These are phyloP conservation scores for Melanogrammus aeglefinus DNA, from an alignment of 2,797 vertebrate species.

Conservation along the genomic window DNA sequence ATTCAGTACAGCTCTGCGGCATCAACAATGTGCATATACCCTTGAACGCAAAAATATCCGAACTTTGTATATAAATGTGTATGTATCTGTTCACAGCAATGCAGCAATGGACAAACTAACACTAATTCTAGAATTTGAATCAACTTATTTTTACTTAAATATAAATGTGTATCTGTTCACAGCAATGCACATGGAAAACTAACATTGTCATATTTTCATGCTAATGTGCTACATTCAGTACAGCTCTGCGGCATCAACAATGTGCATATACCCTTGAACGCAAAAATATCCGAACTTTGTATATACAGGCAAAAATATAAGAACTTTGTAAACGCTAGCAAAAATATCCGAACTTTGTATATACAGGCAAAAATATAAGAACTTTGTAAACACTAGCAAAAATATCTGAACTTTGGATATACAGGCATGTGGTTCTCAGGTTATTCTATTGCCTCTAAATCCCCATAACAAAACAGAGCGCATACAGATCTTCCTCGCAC, in stretches of 20 bases:
- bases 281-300: too few relatives aligned
- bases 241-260: slow-evolving; percentile 29
- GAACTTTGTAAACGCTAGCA: too few relatives aligned
- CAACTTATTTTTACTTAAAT: background rate
- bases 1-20: slow-evolving; percentile 34
- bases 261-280: slow-evolving; percentile 2
- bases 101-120: too few relatives aligned
- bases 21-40: slow-evolving; percentile 8
- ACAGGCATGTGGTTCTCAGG: slow-evolving; percentile 21
- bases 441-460: slow-evolving; percentile 51
- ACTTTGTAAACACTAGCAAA: slow-evolving; percentile 5
- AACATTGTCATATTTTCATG: background rate
- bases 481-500: slow-evolving; percentile 29
- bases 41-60: too few relatives aligned
- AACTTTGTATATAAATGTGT: too few relatives aligned
- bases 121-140: background rate
- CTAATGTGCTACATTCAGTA: slow-evolving; percentile 13
- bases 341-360: too few relatives aligned
- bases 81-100: too few relatives aligned
- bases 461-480: slow-evolving; percentile 43
- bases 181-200: background rate
- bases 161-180: background rate
- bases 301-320: too few relatives aligned
- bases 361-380: background rate
- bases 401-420: too few relatives aligned